Evolutionary conservation across 2,888 invertebrate genomes (phyloP), one percentile per base, ranked within the genome.

Genomic region (Terebella lapidaria): DNA sequence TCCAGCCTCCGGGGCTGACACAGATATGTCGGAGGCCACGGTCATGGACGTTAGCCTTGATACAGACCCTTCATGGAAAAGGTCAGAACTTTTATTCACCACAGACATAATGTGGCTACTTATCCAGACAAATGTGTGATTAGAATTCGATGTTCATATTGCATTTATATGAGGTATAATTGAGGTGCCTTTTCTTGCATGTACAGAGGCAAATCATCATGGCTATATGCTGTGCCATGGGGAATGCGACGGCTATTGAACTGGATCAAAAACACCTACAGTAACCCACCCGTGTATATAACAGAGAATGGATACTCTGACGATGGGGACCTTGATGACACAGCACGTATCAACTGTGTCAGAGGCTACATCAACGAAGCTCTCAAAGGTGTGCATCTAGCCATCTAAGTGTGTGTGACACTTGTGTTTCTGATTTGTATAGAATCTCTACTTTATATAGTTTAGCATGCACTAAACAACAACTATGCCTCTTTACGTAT

Each of bases 381-480:
- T 22, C 67, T 78, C 1, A 76, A 78, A 73, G 78, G 78, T 77
- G n/a, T n/a, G n/a, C n/a, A n/a, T n/a, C n/a, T n/a, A n/a, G n/a
- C n/a, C n/a, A 35, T 35, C 42, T 35, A 35, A 35, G 42, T n/a
- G 42, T 15, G n/a, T 15, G n/a, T 35, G 42, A n/a, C n/a, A n/a
- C 42, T 35, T 10, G 10, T n/a, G 10, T 35, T 35, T n/a, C 42
- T 35, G 42, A 35, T 35, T 15, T 35, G n/a, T 35, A 15, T 15
- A n/a, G n/a, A 35, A 35, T 15, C n/a, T 15, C 10, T 35, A 35
- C n/a, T 35, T 35, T n/a, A n/a, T n/a, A n/a, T n/a, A n/a, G n/a
- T n/a, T n/a, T n/a, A n/a, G n/a, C n/a, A n/a, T n/a, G n/a, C n/a
- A n/a, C n/a, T n/a, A n/a, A n/a, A n/a, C n/a, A n/a, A n/a, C n/a